A percentile compares a stretch with the other conserved stretches of the same genome.
Conservation (phyloP, 1,140 invertebrate species). For the Apis laboriosa region DNA sequence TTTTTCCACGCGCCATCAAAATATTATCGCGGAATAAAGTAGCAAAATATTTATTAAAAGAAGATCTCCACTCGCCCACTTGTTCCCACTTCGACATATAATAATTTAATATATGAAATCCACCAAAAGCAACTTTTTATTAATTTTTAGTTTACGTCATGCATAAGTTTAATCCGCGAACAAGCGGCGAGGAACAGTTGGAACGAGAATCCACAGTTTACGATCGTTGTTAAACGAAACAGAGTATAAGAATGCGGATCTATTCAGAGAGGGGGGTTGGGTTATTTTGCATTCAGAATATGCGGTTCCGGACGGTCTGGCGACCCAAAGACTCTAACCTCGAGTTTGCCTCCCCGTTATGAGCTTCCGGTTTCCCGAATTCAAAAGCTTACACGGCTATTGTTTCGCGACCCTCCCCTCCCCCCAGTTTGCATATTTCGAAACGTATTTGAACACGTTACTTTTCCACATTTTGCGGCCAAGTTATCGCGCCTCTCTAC, state of each 20-base stretch:
- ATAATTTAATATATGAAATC: too few species aligned
- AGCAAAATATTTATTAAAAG: too few species aligned
- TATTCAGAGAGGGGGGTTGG: not conserved
- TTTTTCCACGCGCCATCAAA: too few species aligned
- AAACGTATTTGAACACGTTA: slow-evolving; percentile 37
- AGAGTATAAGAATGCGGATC: not conserved
- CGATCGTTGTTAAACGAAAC: not conserved
- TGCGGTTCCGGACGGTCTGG: not conserved
- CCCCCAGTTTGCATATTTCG: slow-evolving; percentile 54
- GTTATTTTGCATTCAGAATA: slow-evolving; percentile 23
- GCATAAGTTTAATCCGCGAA: not conserved
- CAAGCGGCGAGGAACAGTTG: not conserved
- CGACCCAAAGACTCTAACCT: slow-evolving; percentile 1
- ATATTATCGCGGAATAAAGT: too few species aligned
- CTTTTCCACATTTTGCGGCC: slow-evolving; percentile 25
- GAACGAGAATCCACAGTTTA: slow-evolving; percentile 1
- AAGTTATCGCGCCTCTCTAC: too few species aligned
- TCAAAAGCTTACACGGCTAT: slow-evolving; percentile 28
- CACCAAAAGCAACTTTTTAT: not conserved
- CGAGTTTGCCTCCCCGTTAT: slow-evolving; percentile 22
- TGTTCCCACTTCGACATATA: too few species aligned
- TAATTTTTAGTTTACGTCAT: slow-evolving; percentile 7
- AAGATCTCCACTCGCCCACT: too few species aligned
- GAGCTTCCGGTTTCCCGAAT: slow-evolving; percentile 7
- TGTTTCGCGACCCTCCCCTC: slow-evolving; percentile 3